phyloP scores from a whole-genome alignment of 2,797 vertebrate species.

The Trachops cirrhosus region DNA sequence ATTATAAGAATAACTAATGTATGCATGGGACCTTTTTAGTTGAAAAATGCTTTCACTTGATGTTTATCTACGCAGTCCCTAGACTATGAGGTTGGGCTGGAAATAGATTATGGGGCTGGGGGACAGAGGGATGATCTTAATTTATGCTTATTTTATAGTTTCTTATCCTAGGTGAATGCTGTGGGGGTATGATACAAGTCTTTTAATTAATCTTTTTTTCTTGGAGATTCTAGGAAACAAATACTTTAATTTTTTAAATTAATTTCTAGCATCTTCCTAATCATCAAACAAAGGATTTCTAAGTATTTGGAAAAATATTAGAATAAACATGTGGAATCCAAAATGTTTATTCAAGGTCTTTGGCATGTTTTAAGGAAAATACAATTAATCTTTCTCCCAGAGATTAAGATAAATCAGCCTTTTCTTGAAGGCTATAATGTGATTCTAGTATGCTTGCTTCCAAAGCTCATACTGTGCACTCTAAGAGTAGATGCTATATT shows the following conservation, averaged over 20 bases:
- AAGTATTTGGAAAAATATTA: slow-evolving; percentile 60
- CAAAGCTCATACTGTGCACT: not conserved
- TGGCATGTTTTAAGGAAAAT: slow-evolving; percentile 47
- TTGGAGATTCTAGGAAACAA: slow-evolving; percentile 56
- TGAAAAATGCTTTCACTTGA: not conserved
- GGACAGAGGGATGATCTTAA: not conserved
- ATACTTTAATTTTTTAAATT: slow-evolving; percentile 48
- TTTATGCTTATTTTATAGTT: not conserved
- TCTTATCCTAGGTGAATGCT: not conserved
- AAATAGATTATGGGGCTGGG: not conserved
- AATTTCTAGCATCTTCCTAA: slow-evolving; percentile 32
- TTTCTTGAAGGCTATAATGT: not conserved
- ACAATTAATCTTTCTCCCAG: slow-evolving; percentile 53
- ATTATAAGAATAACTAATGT: not conserved
- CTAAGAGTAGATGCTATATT: slow-evolving; percentile 31
- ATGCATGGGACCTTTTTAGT: not conserved
- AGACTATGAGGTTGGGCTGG: not conserved
- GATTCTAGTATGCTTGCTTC: not conserved
- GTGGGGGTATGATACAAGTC: not conserved
- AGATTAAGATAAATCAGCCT: slow-evolving; percentile 51
- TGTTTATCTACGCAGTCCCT: not conserved
- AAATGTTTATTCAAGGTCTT: slow-evolving; percentile 1
- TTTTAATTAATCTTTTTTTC: slow-evolving; percentile 42
- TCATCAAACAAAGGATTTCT: slow-evolving; percentile 11
- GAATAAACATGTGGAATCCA: slow-evolving; percentile 32